Conservation (phyloP, 2,797 vertebrate genomes). For the Aythya fuligula region DNA sequence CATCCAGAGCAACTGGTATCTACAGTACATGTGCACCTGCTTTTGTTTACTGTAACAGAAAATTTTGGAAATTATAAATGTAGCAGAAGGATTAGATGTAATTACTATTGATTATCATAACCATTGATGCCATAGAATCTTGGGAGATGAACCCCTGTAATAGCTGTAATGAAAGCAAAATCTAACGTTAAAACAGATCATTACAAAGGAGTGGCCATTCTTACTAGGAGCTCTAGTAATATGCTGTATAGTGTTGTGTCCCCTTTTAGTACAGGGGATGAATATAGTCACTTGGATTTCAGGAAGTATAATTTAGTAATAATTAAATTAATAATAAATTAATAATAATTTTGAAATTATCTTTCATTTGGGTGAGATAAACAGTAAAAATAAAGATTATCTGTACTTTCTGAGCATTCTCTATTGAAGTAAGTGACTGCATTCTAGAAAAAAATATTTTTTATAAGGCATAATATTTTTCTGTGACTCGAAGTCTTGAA, state of each 20-base stretch:
- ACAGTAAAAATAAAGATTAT: background rate
- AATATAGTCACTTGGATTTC: background rate
- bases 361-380: background rate
- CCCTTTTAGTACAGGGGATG: background rate
- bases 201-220: background rate
- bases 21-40: background rate
- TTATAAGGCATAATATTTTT: background rate
- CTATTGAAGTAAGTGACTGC: background rate
- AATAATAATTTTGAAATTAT: background rate
- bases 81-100: background rate
- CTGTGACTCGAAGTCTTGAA: background rate
- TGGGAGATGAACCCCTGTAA: background rate
- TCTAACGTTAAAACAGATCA: background rate
- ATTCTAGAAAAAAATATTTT: background rate
- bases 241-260: background rate
- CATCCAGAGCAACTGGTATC: background rate
- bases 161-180: background rate
- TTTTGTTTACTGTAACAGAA: background rate
- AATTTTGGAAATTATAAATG: background rate
- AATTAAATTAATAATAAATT: too few species aligned
- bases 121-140: background rate
- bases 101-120: background rate
- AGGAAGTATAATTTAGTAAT: background rate
- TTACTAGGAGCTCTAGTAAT: background rate
- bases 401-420: background rate